Evolutionary conservation across 2,888 invertebrate species (phyloP), one percentile per base, ranked within the genome.

Genomic region (Plusia festucae): DNA sequence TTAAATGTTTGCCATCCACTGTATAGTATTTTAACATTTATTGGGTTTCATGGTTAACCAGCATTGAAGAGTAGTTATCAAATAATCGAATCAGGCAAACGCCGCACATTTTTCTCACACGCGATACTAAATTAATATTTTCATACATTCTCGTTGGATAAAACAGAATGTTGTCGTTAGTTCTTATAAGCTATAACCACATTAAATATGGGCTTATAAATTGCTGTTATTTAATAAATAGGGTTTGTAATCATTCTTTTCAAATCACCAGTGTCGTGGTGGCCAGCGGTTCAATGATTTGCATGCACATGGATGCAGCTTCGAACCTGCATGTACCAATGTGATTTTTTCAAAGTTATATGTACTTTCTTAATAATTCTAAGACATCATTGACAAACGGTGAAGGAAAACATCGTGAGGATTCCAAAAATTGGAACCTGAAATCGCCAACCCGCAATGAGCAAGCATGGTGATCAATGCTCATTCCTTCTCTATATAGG

Each of bases 21-120:
- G 3, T 30, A 16, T 11, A 30, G 18, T 30, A 20, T 11, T 18
- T 32, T 1, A 34, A 54, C 20, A 54, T 69, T 20, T 63, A 69
- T 67, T 59, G 63, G 65, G 57, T 76, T 70, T 79, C 59, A 70
- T 70, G 65, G 68, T 52, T 58, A 30, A 63, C 58, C 68, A 70
- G 66, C 68, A 79, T 73, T 34, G 65, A 49, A 64, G 59, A 73
- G 54, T 44, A 71, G 61, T 73, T 79, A 79, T 78, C 78, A 77
- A 73, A 79, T 78, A 79, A 78, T 79, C 63, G 79, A 78, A 78
- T 79, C 78, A 49, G 66, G 67, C 60, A 68, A 18, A 70, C 53
- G 59, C 57, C 52, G 32, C 56, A 52, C 18, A 60, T 64, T 69
- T 78, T 64, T 67, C 57, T 67, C 61, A 71, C 77, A 79, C 73